Evolutionary conservation across 1,140 invertebrate genomes (phyloP), one percentile per base, ranked within the genome.

Genomic region (Muscidifurax raptorellus): DNA sequence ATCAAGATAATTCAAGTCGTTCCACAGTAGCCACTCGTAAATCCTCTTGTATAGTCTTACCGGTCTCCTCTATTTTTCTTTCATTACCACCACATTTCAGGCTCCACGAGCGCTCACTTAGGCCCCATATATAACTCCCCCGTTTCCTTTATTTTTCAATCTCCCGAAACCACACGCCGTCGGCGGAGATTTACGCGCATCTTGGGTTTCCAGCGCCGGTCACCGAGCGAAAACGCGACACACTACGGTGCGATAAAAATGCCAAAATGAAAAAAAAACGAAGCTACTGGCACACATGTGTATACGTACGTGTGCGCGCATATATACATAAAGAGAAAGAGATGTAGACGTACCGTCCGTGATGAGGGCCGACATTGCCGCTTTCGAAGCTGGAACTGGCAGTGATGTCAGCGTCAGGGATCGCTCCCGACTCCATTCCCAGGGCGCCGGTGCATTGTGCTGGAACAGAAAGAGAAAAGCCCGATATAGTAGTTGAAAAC

Each of bases 321-420:
- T 40, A n/a, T 30, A 4, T 22, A 40, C 3, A 47, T 4, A 74
- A 22, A 18, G 44, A 80, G 72, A 67, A 44, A 77, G 59, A 66
- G 25, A 86, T 81, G 83, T 22, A 74, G 82, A 90, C 90, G 90
- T 86, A 92, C 92, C 92, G 88, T 89, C 93, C 95, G 89, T 94
- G 94, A 88, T 94, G 94, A 36, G 96, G 96, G 85, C 96, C 96
- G 59, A 96, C 96, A 89, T 95, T 96, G 86, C 94, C 94, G 85
- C 93, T 94, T 89, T 96, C 96, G 91, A 96, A 96, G 85, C 95
- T 95, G n/a, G 95, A 96, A 88, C 96, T 96, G 64, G 96, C 96
- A 44, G 94, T 93, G 88, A 97, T 94, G 90, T 95, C 95, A 77
- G 93, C 90, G 91, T 96, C 95, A 88, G 92, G 94, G 88, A 97